Evolutionary conservation across 2,113 vertebrate genomes (phyloP), one percentile per base, ranked within the genome.

Genomic region (Pardalotus punctatus): DNA sequence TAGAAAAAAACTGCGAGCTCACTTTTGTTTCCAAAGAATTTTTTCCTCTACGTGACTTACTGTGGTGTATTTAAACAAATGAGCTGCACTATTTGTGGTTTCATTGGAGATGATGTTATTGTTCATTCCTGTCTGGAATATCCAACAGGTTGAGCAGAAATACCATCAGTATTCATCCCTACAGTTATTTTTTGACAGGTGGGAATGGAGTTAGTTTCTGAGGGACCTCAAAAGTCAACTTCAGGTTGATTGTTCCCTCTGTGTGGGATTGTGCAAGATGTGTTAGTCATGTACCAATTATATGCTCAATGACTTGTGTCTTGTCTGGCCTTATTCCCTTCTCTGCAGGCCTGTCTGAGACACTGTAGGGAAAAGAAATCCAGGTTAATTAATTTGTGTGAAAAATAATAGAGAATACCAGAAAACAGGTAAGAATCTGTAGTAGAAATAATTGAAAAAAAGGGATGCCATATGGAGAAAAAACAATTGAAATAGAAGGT

Each of bases 81-180:
- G 35, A n/a, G 27, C 51, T 84, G 31, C 16, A 14, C 36, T 67
- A 2, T 66, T 83, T 91, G 83, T 67, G 65, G 57, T 95, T 91
- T 91, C 36, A 57, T 58, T 12, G 24, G 25, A 57, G 60, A 14
- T 58, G 31, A 43, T 91, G 13, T 31, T 92, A 54, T 53, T 93
- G 84, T 74, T 61, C 76, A 36, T 90, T 93, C 88, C 54, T 86
- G 71, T 56, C 51, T 86, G 69, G 51, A 96, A 81, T 31, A 56
- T 16, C 65, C 74, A 60, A 94, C 53, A 74, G 43, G 12, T 27
- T 84, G 47, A 61, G 29, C 24, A n/a, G 24, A 88, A 93, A 70
- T 54, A 27, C 18, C 38, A 47, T 33, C 22, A 18, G 29, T 73
- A 17, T 74, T 95, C 33, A 58, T 50, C 19, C 6, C 6, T 51